phyloP scores from a whole-genome alignment of 2,113 vertebrate species.

The Sylvia atricapilla region DNA sequence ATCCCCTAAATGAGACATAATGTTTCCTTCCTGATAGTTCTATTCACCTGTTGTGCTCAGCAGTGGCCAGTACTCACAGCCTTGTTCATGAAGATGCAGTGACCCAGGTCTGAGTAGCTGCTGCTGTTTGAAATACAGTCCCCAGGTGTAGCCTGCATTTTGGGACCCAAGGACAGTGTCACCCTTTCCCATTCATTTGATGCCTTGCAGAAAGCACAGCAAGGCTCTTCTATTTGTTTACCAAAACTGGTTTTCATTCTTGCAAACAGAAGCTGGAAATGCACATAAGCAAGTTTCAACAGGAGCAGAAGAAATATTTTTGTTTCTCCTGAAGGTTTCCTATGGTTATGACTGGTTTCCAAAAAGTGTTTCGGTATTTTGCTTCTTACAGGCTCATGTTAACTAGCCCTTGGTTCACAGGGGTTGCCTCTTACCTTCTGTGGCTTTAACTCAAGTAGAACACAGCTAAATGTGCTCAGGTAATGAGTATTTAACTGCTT shows the following conservation, averaged over 20 bases:
- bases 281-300: neutral
- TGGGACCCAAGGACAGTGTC: neutral
- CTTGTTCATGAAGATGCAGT: neutral
- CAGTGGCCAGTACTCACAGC: neutral
- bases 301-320: neutral
- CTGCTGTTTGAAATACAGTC: neutral
- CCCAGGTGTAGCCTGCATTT: fast-evolving
- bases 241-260: neutral
- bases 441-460: neutral
- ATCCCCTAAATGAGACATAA: neutral
- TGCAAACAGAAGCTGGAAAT: neutral
- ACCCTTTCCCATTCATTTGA: neutral
- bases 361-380: neutral
- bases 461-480: neutral
- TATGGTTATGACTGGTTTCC: neutral
- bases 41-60: neutral
- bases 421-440: neutral
- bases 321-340: neutral
- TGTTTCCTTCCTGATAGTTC: neutral
- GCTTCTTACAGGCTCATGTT: neutral
- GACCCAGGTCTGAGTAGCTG: neutral
- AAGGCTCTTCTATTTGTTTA: neutral
- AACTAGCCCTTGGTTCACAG: neutral
- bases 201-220: neutral
- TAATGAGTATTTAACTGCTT: neutral